Evolutionary conservation across 2,113 vertebrate species (phyloP), one percentile per base, ranked within the genome.

Genomic region (Vidua macroura): DNA sequence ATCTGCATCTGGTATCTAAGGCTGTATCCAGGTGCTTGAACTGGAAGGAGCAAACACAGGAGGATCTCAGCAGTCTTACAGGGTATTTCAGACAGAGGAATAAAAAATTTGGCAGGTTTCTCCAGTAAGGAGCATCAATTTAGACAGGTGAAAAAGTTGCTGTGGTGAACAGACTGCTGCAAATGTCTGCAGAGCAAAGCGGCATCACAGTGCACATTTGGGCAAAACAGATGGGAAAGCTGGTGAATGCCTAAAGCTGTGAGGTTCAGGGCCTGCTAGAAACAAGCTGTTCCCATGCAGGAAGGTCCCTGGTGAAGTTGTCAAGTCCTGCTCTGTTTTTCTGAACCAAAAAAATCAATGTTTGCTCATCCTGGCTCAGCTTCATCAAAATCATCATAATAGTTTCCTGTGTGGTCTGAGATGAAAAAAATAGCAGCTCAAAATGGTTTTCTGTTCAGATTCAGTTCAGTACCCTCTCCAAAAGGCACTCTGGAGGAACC

Each of bases 351-450:
- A 80, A 69, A 90, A 55, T n/a, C 46, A 69, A 13, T 86, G 75
- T 95, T 94, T 90, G 46, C 46, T 92, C 85, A 80, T 92, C 30
- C 49, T 96, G 70, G 67, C 75, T 69, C 70, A 88, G 70, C 70
- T 73, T 83, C 90, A 96, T 78, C 62, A 77, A 90, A 90, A 92
- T 79, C 62, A 30, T 87, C 21, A 6, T 49, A 60, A 49, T 82
- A 2, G 31, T 83, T 70, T 90, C 41, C 28, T 94, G 75, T 95
- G 82, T 85, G 79, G 83, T 88, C 90, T 66, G n/a, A 91, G 55
- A 74, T 70, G 14, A n/a, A 90, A 82, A 88, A 62, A 79, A 14
- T 46, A 77, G 9, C 31, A 46, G n/a, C n/a, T 85, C 44, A 62
- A 41, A 77, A 64, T 62, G 22, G 8, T 52, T 73, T 91, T 68